Evolutionary conservation across 2,888 invertebrate species (phyloP), one percentile per base, ranked within the genome.

Genomic region (Deroplatys truncata): DNA sequence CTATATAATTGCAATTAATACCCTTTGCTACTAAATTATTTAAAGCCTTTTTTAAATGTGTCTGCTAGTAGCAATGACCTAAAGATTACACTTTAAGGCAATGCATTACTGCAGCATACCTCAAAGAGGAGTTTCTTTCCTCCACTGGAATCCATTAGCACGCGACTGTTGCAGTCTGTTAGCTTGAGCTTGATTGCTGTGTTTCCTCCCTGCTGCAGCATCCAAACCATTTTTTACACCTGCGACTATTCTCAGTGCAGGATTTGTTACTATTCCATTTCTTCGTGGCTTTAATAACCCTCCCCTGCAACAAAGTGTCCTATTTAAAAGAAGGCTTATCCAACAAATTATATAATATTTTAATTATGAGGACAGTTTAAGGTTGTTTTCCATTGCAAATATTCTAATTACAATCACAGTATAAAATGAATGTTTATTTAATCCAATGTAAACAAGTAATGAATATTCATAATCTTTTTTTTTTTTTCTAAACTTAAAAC

Each of bases 231-330:
- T 97, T 92, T 96, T 95, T 84, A 97, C 96, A 92, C 96, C 96
- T 72, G 96, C 96, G 3, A 98, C 97, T 90, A 98, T 94, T 91
- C 98, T 95, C 95, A 98, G 96, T 89, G 98, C 98, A 25, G 98
- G 98, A 92, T 98, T 98, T 5, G 97, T 97, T 35, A 97, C 97
- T 90, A 97, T 97, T 2, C 97, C 97, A 92, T 97, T 98, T 90
- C 97, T 95, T 93, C 97, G 97, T 93, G 95, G 95, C 96, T 95
- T 91, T 93, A 93, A 91, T 89, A 84, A 86, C 2, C 87, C 83
- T 85, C 90, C 88, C 91, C 88, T 82, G 90, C 89, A 72, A 88
- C 85, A 43, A 89, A 92, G 91, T 92, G 92, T 91, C 93, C 93
- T 90, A 35, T 90, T 89, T 29, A 15, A 84, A 25, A 86, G n/a